Base-by-base conservation (phyloP, 1,140 invertebrate genomes). In the Amyelois transitella region DNA sequence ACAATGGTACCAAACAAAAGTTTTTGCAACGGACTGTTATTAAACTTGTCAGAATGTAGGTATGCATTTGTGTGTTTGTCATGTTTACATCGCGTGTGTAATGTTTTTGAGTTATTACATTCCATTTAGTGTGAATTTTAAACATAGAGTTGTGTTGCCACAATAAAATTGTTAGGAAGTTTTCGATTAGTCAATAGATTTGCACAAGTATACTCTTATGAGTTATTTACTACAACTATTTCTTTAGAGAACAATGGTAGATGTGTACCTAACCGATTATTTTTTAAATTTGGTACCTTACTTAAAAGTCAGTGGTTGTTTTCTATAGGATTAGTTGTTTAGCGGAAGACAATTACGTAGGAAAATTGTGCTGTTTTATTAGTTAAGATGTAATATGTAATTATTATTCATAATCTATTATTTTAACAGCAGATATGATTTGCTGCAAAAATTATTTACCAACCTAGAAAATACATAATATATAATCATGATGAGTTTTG, bases 81-180 rank as follows among this genome's bases (percentile, higher is more conserved):
- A 58, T 66, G 58, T 20, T 51, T 60, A 51, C 61, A 68, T 64
- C 61, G 58, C 58, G 56, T 66, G 43, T 60, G 52, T 19, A 38
- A 43, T 48, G 44, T 32, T 25, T 43, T 24, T 32, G 53, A 44
- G 53, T 48, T 38, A 14, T 38, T 38, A 38, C 32, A 38, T 38
- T 38, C 32, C 32, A 38, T 38, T 3, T 14, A 38, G 17, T 38
- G 32, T 38, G 32, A 38, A 38, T 10, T 10, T 10, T 12, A 10
- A 28, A 28, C 2, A 28, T 28, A 28, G 18, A 18, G 24, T 52
- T 20, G 6, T 38, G 43, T 50, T 56, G 44, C 38, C 32, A 57
- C 22, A 52, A 52, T 45, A 50, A 44, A 50, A 38, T 53, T 44
- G n/a, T 38, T 38, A 38, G 32, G 12, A 14, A 32, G 28, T 32